Base-by-base conservation (phyloP, 2,797 vertebrate genomes). In the Leptoclinus maculatus region DNA sequence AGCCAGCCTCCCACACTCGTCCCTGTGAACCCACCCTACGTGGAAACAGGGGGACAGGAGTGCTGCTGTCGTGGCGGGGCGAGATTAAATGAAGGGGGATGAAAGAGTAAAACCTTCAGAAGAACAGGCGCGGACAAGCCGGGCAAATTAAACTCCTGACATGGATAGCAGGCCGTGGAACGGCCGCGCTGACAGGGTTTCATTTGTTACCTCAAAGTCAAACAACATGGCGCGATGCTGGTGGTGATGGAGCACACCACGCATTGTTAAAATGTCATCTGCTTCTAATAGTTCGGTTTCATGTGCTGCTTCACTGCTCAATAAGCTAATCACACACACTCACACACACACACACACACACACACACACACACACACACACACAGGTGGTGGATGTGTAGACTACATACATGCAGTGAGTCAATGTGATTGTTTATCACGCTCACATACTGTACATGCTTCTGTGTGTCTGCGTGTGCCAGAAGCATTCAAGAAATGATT, bases 61-160 rank as follows among this genome's bases (percentile, higher is more conserved):
- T n/a, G 19, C 58, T 58, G 79, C 86, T 65, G 83, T 87, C 86
- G 45, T 82, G 76, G 43, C 14, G 74, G 69, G 74, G 69, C 23
- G 19, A 87, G 84, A 88, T 91, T 87, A 91, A 90, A 90, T 82
- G 87, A 85, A 78, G 49, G 74, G 80, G 58, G 85, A 85, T 91
- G 83, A 90, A 91, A 90, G 91, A 87, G 85, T 59, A 78, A 89
- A 89, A 88, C 88, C 88, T 91, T 92, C 85, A 91, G 83, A 88
- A 83, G 85, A 87, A 87, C 67, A 83, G 72, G 85, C 21, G 45
- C 10, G 7, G 80, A 87, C 84, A 71, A 66, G 72, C 72, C 49
- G 43, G 79, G 85, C 83, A 78, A 85, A 89, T 78, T 73, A 69
- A 68, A 53, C 76, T 2, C 23, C 66, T 58, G 80, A 87, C 82